Evolutionary conservation across 2,888 invertebrate genomes (phyloP).

Genomic region (Drosophila merina): DNA sequence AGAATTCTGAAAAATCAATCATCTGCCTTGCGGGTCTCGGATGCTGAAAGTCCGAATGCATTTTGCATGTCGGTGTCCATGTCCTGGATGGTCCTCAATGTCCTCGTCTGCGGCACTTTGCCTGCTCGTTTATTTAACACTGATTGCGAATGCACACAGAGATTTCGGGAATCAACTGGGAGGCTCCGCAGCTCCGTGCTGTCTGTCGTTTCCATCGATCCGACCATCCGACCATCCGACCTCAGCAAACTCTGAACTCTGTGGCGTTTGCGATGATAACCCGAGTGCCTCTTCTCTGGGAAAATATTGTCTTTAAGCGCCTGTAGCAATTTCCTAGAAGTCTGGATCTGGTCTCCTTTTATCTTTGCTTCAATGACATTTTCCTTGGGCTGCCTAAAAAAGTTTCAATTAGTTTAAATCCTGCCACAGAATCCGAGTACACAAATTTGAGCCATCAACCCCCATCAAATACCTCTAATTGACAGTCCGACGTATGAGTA

Average conservation of each 20-base stretch:
- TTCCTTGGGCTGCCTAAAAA: slow-evolving; percentile 15
- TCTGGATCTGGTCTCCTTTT: slow-evolving; percentile 28
- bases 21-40: slow-evolving; percentile 25
- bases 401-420: slow-evolving; percentile 37
- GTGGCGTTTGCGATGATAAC: slow-evolving; percentile 54
- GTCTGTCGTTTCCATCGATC: background rate
- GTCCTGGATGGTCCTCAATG: background rate
- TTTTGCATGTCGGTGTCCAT: slow-evolving; percentile 50
- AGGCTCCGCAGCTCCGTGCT: background rate
- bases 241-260: slow-evolving; percentile 51
- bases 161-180: slow-evolving; percentile 49
- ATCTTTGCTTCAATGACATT: slow-evolving; percentile 20
- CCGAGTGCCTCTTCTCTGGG: slow-evolving; percentile 17
- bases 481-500: slow-evolving; percentile 29
- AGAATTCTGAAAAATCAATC: slow-evolving; percentile 60
- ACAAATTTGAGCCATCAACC: slow-evolving; percentile 15
- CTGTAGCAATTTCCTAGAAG: slow-evolving; percentile 37
- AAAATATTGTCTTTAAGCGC: slow-evolving; percentile 55
- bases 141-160: slow-evolving; percentile 74
- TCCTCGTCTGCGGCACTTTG: slow-evolving; percentile 32
- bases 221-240: slow-evolving; percentile 13
- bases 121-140: slow-evolving; percentile 72
- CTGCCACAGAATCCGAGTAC: slow-evolving; percentile 17
- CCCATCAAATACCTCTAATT: slow-evolving; percentile 32
- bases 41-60: slow-evolving; percentile 42